A percentile compares a stretch with the other conserved stretches of the same genome.
phyloP scores from a whole-genome alignment of 2,113 vertebrate genomes.

The Lota lota region DNA sequence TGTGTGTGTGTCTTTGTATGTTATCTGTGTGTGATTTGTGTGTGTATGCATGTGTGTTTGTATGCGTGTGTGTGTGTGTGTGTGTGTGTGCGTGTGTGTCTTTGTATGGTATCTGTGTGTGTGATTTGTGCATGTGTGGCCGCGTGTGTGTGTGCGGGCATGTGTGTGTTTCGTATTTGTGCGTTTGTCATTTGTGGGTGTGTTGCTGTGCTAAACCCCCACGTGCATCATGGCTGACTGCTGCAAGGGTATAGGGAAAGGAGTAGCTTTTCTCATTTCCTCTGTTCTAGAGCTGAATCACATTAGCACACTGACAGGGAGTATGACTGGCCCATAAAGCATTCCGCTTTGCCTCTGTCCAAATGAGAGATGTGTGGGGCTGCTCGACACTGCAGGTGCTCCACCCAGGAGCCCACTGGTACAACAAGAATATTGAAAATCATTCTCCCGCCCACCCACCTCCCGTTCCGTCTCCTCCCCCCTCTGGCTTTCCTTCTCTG shows the following conservation, averaged over 20 bases:
- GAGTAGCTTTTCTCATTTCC: constrained; percentile 63
- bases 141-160: no score
- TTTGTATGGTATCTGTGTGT: no score
- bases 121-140: no score
- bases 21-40: no score
- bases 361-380: constrained; percentile 60
- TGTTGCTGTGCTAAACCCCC: constrained; percentile 48
- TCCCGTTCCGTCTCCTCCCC: background rate
- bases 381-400: constrained; percentile 60
- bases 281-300: constrained; percentile 66
- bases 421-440: constrained; percentile 59
- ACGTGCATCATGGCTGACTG: constrained; percentile 55
- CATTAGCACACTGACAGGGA: constrained; percentile 66
- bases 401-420: constrained; percentile 50
- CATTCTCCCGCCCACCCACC: constrained; percentile 34
- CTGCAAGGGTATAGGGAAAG: constrained; percentile 47
- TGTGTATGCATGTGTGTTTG: no score
- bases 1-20: no score
- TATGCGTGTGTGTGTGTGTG: no score
- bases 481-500: background rate
- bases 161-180: constrained; percentile 40
- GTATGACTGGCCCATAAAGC: constrained; percentile 58
- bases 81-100: no score
- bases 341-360: constrained; percentile 60
- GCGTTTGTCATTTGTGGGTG: constrained; percentile 33